Evolutionary conservation across 1,140 invertebrate genomes (phyloP), one percentile per base, ranked within the genome.

Genomic region (Bacillus rossius): DNA sequence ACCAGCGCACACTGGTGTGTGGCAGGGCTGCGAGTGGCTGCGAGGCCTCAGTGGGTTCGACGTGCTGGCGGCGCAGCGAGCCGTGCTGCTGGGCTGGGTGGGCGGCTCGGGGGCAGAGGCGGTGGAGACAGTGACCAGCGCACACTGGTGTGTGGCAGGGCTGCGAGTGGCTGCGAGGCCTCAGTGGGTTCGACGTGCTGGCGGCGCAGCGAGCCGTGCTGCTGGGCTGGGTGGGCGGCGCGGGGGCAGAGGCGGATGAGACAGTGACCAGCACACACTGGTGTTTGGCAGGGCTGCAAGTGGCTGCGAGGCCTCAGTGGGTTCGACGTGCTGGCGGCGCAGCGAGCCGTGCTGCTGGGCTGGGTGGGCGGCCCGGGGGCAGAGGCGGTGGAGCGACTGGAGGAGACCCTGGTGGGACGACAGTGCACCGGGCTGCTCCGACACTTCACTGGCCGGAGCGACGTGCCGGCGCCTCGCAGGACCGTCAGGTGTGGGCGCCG

Each of bases 331-430:
- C 57, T 83, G 7, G 71, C 71, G 22, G 66, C 71, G 61, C 50
- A 54, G 3, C 20, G 43, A 23, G 56, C 76, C 65, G 76, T 86
- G 60, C 68, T 92, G 38, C 64, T 91, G 59, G 86, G 81, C 1
- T 91, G 89, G 89, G 71, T 91, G n/a, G 84, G 85, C 40, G 85
- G 87, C 16, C 70, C 76, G 61, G 85, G 86, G 55, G 86, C 88
- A n/a, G 64, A 77, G 40, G 73, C 77, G 54, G 77, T 89, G 65
- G 88, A 91, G 71, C 75, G 69, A 17, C 59, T 87, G 7, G 68
- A 71, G 25, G 81, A 85, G 54, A 70, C 82, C 38, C 71, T 81
- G 57, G 70, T 91, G 42, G 78, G 73, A 10, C 62, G 73, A 23
- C 77, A 81, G 25, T 86, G 86, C 64, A 70, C 76, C 4, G 62